Base-by-base conservation (phyloP, 2,888 invertebrate genomes). In the Lithodes maja region DNA sequence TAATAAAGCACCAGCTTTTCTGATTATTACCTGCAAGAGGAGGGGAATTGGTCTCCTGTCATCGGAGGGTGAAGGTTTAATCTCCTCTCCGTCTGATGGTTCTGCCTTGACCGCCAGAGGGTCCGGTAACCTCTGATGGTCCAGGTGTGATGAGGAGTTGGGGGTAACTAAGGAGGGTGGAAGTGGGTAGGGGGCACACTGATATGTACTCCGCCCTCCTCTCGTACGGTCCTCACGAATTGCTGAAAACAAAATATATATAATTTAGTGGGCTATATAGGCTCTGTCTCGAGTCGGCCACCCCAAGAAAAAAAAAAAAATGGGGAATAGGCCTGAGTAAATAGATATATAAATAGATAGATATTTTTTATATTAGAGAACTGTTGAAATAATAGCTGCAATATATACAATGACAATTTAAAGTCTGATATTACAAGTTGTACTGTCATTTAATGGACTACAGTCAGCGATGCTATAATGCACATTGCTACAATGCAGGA, bases 191-290 rank as follows among this genome's bases (percentile, higher is more conserved):
- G 98, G 98, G 93, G 87, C 87, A 77, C 98, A 98, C 94, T 98
- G 98, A 77, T 99, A 99, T 50, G 98, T 98, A 89, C 98, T 98
- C 78, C 99, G 95, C 0, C 99, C 99, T 87, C 99, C 99, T 83
- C 99, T 95, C 0, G 99, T 99, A 84, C 99, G 95, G 94, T 99
- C 99, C 93, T 98, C 98, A 90, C 99, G 95, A 90, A 99, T 99
- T 7, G 99, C 99, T 95, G 94, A 86, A 93, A 17, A 69, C 33
- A 85, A 49, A 61, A 53, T 9, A 78, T 33, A 54, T 0, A 68
- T 9, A 53, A 49, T 49, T 49, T 74, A 33, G 33, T 33, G 33
- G 33, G 33, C 33, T 33, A 33, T 33, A 33, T 33, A 33, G 33
- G 33, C 33, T 33, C 33, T 33, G 33, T 33, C 33, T 33, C 33